Evolutionary conservation across 2,113 vertebrate species (phyloP), one percentile per base, ranked within the genome.

Genomic region (Oryzias celebensis): DNA sequence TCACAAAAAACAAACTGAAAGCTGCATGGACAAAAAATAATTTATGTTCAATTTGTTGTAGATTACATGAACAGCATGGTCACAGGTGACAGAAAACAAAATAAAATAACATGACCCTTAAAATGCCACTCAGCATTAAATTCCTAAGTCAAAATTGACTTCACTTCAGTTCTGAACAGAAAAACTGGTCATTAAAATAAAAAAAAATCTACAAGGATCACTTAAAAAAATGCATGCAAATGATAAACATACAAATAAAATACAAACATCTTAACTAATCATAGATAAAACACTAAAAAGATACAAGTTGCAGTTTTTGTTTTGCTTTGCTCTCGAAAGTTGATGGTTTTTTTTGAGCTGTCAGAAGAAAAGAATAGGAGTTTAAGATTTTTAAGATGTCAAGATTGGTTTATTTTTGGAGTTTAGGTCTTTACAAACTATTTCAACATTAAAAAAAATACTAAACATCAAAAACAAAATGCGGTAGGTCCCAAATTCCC

Each of bases 401-500:
- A 71, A 68, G 77, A 51, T 52, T 65, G 63, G 68, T 77, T 79
- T 46, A 22, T 56, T 58, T 62, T 47, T 64, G 53, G 58, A 77
- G 73, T 63, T 69, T 75, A 79, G 67, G 70, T 75, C n/a, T 70
- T 75, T 54, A 73, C 80, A 75, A 83, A 63, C 65, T 45, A 16
- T 45, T 55, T 73, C 84, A 85, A 88, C 51, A 52, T 59, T 78
- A 81, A 75, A 77, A 84, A 88, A 85, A 87, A 88, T 87, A 89
- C 85, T 86, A 88, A 80, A 74, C 78, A 70, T 85, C 62, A 84
- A 78, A 75, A 81, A 76, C 48, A 63, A 67, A 80, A 62, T 74
- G 68, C 71, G 63, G 65, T 58, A 71, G 52, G 68, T 61, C 63
- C 66, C 22, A 70, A 62, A 71, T 62, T 72, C 65, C 41, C 56